These are phyloP conservation scores for Plecturocebus donacophilus DNA, from an alignment of 2,113 vertebrate species.

Conservation along the genomic window DNA sequence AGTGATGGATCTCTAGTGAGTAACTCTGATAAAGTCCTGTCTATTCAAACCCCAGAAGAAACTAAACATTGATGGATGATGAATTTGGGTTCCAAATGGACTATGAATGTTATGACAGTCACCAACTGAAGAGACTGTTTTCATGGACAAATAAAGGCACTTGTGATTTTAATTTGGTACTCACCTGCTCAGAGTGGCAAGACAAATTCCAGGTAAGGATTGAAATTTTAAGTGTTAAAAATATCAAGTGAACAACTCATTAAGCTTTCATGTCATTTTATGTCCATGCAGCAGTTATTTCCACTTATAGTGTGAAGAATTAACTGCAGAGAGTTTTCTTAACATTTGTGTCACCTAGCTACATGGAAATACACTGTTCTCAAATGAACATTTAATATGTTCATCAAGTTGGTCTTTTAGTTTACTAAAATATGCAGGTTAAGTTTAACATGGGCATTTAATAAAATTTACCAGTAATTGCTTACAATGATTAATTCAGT, in stretches of 20 bases:
- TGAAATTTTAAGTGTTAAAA: neutral
- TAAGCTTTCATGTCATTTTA: neutral
- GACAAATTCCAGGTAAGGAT: neutral
- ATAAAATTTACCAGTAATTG: no score
- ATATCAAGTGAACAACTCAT: neutral
- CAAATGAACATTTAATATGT: no score
- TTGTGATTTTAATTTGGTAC: neutral
- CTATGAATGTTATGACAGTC: neutral
- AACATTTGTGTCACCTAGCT: no score
- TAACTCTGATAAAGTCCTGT: neutral
- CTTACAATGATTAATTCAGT: no score
- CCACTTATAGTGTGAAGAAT: no score
- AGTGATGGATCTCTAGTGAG: neutral
- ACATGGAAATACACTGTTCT: no score
- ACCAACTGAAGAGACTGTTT: neutral
- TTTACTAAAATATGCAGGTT: no score
- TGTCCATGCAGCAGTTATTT: no score
- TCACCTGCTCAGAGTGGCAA: neutral
- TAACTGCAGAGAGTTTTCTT: no score
- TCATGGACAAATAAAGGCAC: neutral
- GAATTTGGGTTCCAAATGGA: neutral
- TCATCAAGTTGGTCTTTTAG: no score
- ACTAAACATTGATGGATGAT: neutral
- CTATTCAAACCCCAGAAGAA: neutral
- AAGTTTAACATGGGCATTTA: no score